Conservation (phyloP, 2,797 vertebrate genomes). For the Poeciliopsis paucimaculata region DNA sequence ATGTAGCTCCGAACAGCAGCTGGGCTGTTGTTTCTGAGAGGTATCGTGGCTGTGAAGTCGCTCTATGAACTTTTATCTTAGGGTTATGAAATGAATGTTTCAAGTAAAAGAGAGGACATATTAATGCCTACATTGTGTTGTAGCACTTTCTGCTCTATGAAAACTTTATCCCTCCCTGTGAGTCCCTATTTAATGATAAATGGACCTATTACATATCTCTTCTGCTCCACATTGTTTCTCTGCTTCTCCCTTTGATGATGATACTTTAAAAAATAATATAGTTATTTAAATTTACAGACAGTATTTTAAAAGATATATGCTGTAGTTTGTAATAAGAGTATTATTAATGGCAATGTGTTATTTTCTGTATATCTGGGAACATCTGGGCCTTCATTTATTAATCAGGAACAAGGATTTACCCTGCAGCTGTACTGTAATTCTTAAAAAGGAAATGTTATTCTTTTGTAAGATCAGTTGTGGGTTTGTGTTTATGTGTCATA, state of each 20-base stretch:
- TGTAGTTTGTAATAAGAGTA: slow-evolving; percentile 45
- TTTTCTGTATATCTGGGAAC: slow-evolving; percentile 26
- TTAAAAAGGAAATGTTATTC: background rate
- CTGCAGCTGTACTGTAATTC: background rate
- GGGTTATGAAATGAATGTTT: slow-evolving; percentile 64
- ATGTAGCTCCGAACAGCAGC: slow-evolving; percentile 44
- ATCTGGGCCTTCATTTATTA: slow-evolving; percentile 47
- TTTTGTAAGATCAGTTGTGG: background rate
- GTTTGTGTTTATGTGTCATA: background rate
- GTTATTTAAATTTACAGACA: slow-evolving; percentile 4
- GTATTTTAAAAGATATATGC: slow-evolving; percentile 34
- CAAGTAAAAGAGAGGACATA: slow-evolving; percentile 47
- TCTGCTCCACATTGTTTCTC: slow-evolving; percentile 29
- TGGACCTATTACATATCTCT: slow-evolving; percentile 67
- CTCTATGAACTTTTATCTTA: slow-evolving; percentile 27
- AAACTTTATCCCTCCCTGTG: slow-evolving; percentile 23
- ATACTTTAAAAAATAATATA: slow-evolving; percentile 69
- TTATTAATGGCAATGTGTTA: slow-evolving; percentile 48
- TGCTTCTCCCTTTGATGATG: slow-evolving; percentile 48
- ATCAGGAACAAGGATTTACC: background rate
- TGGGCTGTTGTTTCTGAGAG: slow-evolving; percentile 31
- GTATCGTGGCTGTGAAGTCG: slow-evolving; percentile 23
- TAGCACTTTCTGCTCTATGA: slow-evolving; percentile 65
- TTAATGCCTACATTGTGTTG: slow-evolving; percentile 57
- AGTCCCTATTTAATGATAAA: slow-evolving; percentile 21